Base-by-base conservation (phyloP, 2,113 vertebrate species). In the Vireo altiloquus region DNA sequence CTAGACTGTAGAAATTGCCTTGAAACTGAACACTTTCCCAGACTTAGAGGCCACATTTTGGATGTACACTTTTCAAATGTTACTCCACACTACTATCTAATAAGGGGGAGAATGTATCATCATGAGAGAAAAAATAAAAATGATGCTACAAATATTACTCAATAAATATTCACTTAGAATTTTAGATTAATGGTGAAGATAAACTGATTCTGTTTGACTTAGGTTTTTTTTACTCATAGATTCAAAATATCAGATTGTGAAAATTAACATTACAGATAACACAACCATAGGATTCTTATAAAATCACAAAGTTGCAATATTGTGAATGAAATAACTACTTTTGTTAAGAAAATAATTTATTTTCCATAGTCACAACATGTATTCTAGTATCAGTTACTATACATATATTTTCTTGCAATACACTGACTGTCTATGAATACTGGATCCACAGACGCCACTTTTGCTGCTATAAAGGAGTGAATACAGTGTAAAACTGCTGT, bases 371-470 rank as follows among this genome's bases (percentile, higher is more conserved):
- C 56, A 77, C 75, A 12, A 93, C 75, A 90, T 70, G 54, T 87
- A 87, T 68, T 92, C 75, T n/a, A 31, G 1, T 94, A 93, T 98
- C 97, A 98, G 95, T 98, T 98, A 98, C 97, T 98, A 70, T 95
- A 97, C 96, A 96, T 96, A 83, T 98, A 98, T 96, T 98, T 99
- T 95, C 98, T 98, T 89, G 98, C 93, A 87, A 98, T 93, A 95
- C 98, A 98, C 92, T 99, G 99, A 95, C 97, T 98, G 97, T 98
- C 98, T 95, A 98, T 96, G 82, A 99, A 99, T 27, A 98, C 91
- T 11, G 99, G 99, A 97, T 99, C 99, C 98, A 99, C 96, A 44
- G 99, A 98, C 94, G 99, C 99, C 98, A 99, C 99, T 97, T 99
- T 99, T 90, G 99, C 99, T 71, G 99, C 99, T 53, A 99, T 98